Percentiles rank a stretch among this genome's conserved stretches.
Conservation (phyloP, 1,140 invertebrate genomes). For the Akabosia matsudoensis region DNA sequence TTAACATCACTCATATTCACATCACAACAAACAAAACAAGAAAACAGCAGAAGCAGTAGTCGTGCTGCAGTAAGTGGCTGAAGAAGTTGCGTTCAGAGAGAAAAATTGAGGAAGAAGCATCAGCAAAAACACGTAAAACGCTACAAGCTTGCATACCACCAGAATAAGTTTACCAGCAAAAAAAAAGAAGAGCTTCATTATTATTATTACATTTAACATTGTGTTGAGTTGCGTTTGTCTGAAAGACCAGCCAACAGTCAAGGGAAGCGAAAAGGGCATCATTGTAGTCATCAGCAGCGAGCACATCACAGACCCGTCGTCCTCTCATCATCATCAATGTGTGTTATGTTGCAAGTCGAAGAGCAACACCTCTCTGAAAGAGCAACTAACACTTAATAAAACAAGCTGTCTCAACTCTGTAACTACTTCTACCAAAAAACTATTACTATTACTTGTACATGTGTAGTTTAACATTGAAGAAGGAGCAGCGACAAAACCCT, state of each 20-base stretch:
- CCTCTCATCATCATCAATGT: slow-evolving; percentile 8
- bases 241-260: too few species aligned
- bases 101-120: background rate
- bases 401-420: slow-evolving; percentile 18
- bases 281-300: slow-evolving; percentile 2
- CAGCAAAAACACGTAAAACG: background rate
- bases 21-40: background rate
- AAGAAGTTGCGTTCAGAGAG: background rate
- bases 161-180: background rate
- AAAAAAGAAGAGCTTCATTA: background rate
- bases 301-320: too few species aligned
- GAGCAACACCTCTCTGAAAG: slow-evolving; percentile 22
- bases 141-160: background rate
- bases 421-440: too few species aligned
- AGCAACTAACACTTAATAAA: slow-evolving; percentile 23
- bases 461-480: slow-evolving; percentile 2
- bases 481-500: background rate
- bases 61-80: background rate
- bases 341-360: slow-evolving; percentile 21
- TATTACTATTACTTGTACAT: slow-evolving; percentile 14
- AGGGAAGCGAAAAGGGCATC: slow-evolving; percentile 2
- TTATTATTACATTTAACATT: background rate
- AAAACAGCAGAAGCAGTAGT: background rate
- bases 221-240: background rate
- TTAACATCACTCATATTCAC: background rate